Percentiles rank a stretch among this genome's conserved stretches.
Evolutionary conservation across 2,888 invertebrate species (phyloP).

Genomic region (Frankliniella fusca): DNA sequence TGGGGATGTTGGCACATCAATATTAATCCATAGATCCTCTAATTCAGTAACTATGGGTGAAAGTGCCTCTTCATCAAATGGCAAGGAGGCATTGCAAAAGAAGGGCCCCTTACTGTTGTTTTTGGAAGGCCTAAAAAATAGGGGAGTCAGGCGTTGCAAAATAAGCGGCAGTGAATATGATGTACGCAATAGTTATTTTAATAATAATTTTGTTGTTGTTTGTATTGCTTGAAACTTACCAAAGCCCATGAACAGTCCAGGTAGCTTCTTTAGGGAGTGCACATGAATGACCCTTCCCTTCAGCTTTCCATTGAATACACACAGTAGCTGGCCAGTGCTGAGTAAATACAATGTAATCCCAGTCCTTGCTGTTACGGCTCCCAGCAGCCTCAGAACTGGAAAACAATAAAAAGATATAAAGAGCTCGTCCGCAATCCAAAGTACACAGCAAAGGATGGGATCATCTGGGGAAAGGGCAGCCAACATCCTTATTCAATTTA

Average conservation of each 20-base stretch:
- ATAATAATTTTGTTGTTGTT: not conserved
- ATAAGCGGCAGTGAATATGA: slow-evolving; percentile 1
- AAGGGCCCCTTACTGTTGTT: slow-evolving; percentile 61
- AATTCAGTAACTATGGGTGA: slow-evolving; percentile 56
- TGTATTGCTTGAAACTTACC: slow-evolving; percentile 50
- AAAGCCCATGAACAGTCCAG: slow-evolving; percentile 80
- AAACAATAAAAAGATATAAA: not conserved
- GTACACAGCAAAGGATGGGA: too few relatives aligned
- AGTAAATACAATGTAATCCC: slow-evolving; percentile 74
- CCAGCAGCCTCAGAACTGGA: not conserved
- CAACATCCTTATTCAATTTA: too few relatives aligned
- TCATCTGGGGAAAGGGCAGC: too few relatives aligned
- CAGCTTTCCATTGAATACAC: slow-evolving; percentile 60
- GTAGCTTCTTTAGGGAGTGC: slow-evolving; percentile 57
- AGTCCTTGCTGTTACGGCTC: slow-evolving; percentile 47
- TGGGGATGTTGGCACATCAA: slow-evolving; percentile 50
- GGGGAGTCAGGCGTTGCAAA: not conserved
- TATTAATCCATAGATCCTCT: slow-evolving; percentile 65
- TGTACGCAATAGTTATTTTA: not conserved
- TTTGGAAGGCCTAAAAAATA: slow-evolving; percentile 60
- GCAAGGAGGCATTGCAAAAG: slow-evolving; percentile 65
- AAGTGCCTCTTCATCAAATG: slow-evolving; percentile 61
- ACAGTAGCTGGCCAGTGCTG: slow-evolving; percentile 74
- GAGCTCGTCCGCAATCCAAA: too few relatives aligned
- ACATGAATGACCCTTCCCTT: slow-evolving; percentile 54